These are phyloP conservation scores for Morone chrysops DNA, from an alignment of 2,113 vertebrate genomes.

Conservation along the genomic window DNA sequence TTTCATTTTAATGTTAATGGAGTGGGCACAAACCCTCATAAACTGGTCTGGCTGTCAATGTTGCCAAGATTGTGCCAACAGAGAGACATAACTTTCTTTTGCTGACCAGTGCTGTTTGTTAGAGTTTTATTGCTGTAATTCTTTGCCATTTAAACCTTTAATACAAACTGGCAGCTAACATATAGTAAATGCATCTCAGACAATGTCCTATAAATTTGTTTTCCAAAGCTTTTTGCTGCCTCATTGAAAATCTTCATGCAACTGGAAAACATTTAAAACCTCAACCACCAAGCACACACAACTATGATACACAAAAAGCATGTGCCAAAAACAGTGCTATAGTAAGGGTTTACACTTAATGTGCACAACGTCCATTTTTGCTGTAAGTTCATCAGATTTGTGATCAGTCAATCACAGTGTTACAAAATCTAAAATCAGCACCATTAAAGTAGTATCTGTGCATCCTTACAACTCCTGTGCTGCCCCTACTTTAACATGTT, in stretches of 20 bases:
- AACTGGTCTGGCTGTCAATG: background rate
- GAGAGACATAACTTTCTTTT: background rate
- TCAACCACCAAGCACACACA: background rate
- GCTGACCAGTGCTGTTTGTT: conserved; percentile 2
- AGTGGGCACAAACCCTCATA: background rate
- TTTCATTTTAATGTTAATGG: conserved; percentile 29
- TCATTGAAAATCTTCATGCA: conserved; percentile 21
- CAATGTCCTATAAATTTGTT: background rate
- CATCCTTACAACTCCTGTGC: background rate
- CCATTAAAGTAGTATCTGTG: background rate
- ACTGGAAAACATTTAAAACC: conserved; percentile 39
- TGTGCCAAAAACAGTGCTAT: background rate
- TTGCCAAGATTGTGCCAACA: background rate
- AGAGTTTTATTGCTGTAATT: conserved; percentile 15
- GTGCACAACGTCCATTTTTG: background rate
- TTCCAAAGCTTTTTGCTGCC: conserved; percentile 19
- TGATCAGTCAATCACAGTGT: background rate
- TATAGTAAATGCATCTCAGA: background rate
- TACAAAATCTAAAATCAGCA: too few species aligned
- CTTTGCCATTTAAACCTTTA: conserved; percentile 14
- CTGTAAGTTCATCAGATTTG: background rate
- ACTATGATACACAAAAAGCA: background rate
- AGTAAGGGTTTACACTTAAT: background rate
- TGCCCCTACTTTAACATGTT: background rate
- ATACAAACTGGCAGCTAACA: conserved; percentile 17